Conservation (phyloP, 2,888 invertebrate species). For the Drosophila buzzatii region DNA sequence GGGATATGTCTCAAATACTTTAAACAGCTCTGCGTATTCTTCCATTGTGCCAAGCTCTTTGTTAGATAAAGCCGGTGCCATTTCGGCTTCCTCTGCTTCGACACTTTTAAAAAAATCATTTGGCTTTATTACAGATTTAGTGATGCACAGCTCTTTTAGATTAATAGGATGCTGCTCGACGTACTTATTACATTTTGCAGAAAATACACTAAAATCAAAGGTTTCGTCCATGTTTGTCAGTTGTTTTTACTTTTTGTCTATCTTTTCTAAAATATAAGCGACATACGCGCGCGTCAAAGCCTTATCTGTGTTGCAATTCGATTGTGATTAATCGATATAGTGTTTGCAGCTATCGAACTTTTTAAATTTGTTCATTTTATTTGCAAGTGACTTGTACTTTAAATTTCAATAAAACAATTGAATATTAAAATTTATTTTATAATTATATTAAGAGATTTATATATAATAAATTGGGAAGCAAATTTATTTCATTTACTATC, state of each 20-base stretch:
- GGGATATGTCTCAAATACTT: slow-evolving; percentile 79
- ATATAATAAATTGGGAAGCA: background rate
- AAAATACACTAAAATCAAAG: slow-evolving; percentile 51
- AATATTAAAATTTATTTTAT: background rate
- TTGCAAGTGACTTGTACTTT: background rate
- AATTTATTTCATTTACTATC: slow-evolving; percentile 18
- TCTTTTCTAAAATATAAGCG: background rate
- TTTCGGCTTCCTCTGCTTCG: slow-evolving; percentile 61
- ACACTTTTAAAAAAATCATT: slow-evolving; percentile 67
- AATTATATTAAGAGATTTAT: background rate
- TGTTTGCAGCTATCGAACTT: slow-evolving; percentile 8
- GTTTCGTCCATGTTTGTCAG: slow-evolving; percentile 28
- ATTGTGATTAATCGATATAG: background rate
- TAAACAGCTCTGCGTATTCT: slow-evolving; percentile 76
- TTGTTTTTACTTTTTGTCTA: slow-evolving; percentile 5
- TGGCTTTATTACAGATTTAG: slow-evolving; percentile 69
- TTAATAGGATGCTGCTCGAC: slow-evolving; percentile 51
- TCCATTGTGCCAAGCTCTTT: slow-evolving; percentile 56
- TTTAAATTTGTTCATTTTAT: background rate
- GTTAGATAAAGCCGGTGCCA: slow-evolving; percentile 48
- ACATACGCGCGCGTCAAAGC: slow-evolving; percentile 20
- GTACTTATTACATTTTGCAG: slow-evolving; percentile 44
- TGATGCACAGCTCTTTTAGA: slow-evolving; percentile 67
- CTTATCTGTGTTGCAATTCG: background rate
- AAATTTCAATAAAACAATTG: background rate